These are phyloP conservation scores for Menidia beryllina DNA, from an alignment of 2,113 vertebrate genomes.

Conservation along the genomic window DNA sequence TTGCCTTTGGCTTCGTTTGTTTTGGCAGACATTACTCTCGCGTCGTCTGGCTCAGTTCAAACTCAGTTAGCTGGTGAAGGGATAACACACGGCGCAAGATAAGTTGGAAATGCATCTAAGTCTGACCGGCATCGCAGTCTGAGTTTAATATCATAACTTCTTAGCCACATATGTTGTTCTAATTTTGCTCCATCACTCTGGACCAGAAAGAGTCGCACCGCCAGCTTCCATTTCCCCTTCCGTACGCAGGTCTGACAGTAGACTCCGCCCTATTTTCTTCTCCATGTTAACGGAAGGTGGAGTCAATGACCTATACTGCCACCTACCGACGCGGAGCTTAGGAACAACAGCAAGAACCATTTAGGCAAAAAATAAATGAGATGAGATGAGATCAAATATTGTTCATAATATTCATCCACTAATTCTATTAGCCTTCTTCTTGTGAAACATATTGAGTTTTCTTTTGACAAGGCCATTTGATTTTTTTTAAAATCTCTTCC, in stretches of 20 bases:
- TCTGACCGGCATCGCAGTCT: not conserved
- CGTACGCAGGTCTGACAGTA: not conserved
- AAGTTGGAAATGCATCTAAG: conserved; percentile 24
- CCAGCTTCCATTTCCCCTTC: conserved; percentile 53
- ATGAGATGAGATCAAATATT: too few species aligned
- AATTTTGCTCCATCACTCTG: not conserved
- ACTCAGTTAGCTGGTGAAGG: not conserved
- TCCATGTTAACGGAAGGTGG: not conserved
- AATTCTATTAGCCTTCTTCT: too few species aligned
- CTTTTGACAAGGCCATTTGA: too few species aligned
- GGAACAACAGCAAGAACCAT: too few species aligned
- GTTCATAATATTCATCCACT: too few species aligned
- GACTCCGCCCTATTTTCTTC: conserved; percentile 13
- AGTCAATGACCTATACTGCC: not conserved
- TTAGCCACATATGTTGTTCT: not conserved
- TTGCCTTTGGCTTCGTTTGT: conserved; percentile 54
- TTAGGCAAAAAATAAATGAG: too few species aligned
- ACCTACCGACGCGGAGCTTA: not conserved
- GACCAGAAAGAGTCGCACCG: not conserved
- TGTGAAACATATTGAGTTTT: too few species aligned
- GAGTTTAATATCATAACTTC: not conserved
- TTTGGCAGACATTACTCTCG: conserved; percentile 52
- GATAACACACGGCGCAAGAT: not conserved
- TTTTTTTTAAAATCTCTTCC: too few species aligned
- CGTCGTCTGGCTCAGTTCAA: not conserved